Percentiles rank a stretch among this genome's conserved stretches.
Conservation (phyloP, 2,888 invertebrate species). For the Caenorhabditis parvicauda region DNA sequence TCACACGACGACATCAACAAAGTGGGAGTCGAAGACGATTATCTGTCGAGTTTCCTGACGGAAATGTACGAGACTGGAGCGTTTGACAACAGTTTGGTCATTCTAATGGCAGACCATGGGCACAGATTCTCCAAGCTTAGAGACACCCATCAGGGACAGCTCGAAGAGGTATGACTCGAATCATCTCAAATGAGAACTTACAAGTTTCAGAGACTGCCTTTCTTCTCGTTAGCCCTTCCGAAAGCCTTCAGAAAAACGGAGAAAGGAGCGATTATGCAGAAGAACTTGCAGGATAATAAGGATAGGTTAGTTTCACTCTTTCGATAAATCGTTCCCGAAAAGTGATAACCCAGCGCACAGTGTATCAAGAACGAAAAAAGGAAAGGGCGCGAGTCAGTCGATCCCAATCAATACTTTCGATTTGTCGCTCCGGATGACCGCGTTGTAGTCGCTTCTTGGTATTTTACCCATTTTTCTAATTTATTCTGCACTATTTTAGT, state of each 20-base stretch:
- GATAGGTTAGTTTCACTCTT: slow-evolving; percentile 14
- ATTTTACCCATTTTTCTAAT: too few species aligned
- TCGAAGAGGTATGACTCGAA: slow-evolving; percentile 30
- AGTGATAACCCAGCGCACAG: too few species aligned
- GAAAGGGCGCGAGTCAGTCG: too few species aligned
- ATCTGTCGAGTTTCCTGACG: slow-evolving; percentile 41
- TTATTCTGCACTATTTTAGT: too few species aligned
- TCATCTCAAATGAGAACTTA: neutral
- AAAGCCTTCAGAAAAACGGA: slow-evolving; percentile 35
- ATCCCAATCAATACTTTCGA: too few species aligned
- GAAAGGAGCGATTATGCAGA: slow-evolving; percentile 24
- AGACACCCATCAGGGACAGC: slow-evolving; percentile 79
- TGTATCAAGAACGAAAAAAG: too few species aligned
- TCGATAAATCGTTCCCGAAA: too few species aligned
- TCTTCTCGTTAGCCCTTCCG: slow-evolving; percentile 68
- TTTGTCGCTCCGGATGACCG: too few species aligned
- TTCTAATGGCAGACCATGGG: slow-evolving; percentile 91
- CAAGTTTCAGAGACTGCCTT: slow-evolving; percentile 74
- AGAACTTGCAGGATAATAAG: slow-evolving; percentile 47
- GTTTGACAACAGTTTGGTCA: slow-evolving; percentile 78
- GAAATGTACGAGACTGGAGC: slow-evolving; percentile 65
- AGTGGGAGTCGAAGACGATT: slow-evolving; percentile 68
- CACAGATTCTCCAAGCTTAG: slow-evolving; percentile 80
- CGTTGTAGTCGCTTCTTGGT: too few species aligned
- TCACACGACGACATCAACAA: slow-evolving; percentile 83